Base-by-base conservation (phyloP, 2,888 invertebrate species). In the Ashinkailepas kermadecensis region DNA sequence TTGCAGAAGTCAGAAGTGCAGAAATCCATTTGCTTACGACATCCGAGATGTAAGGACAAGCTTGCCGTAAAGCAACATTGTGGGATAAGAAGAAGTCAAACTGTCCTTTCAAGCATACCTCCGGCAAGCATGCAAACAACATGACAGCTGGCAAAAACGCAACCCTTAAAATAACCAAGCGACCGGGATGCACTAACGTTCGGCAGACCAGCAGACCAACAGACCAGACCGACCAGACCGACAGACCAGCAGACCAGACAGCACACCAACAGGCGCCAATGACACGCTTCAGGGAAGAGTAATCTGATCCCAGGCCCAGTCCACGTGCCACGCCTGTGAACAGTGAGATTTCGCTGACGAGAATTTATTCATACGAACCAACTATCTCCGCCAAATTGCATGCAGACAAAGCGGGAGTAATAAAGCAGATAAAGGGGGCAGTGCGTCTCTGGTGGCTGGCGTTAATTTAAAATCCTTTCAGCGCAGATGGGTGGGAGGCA, bases 391-490 rank as follows among this genome's bases (percentile, higher is more conserved):
- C 56, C 74, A 74, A 74, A 74, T 74, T 74, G 74, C 74, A 74
- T 74, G 56, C 74, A 74, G 74, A 74, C 74, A 74, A 74, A 56
- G 74, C 54, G 74, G 74, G 54, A 74, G 74, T 74, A 74, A 74
- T 74, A 74, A 74, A 74, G 74, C 74, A 74, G 74, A 74, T 74
- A 74, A 74, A 74, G 74, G 54, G 54, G 15, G 56, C 23, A 56
- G 74, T 56, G 56, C 74, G 74, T 74, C 74, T 74, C 74, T 21
- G 56, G 74, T 74, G 74, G 74, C 54, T 21, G 56, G 74, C 74
- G 74, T 74, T 74, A 74, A 74, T 74, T 74, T 74, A 74, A 56
- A 74, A 74, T 74, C 74, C 74, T 74, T 74, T 74, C 74, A 74
- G 74, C 74, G 74, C 74, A 18, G 74, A 74, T 74, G 74, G 56